phyloP scores from a whole-genome alignment of 2,888 invertebrate genomes.

The Heteromyza rotundicornis region DNA sequence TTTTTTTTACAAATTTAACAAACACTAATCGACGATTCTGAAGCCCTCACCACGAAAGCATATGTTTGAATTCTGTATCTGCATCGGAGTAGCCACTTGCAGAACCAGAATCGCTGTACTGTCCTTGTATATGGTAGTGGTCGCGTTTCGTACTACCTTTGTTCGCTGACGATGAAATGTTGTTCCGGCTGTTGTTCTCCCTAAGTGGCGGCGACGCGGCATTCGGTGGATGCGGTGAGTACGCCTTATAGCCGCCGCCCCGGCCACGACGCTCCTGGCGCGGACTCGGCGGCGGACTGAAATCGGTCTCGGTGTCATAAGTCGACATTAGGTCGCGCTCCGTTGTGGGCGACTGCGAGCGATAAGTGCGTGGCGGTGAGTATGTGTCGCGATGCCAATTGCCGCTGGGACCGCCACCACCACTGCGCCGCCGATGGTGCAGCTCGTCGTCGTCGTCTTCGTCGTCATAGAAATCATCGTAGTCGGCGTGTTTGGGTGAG shows the following conservation, averaged over 20 bases:
- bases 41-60: constrained; percentile 12
- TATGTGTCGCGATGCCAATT: constrained; percentile 54
- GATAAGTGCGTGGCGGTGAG: constrained; percentile 55
- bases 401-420: constrained; percentile 38
- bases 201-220: constrained; percentile 25
- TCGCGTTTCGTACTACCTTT: constrained; percentile 8
- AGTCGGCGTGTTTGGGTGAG: constrained; percentile 33
- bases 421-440: constrained; percentile 36
- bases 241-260: constrained; percentile 26
- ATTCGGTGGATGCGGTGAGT: constrained; percentile 24
- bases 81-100: constrained; percentile 18
- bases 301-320: constrained; percentile 71
- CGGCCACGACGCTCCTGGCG: constrained; percentile 62
- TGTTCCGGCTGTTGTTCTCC: constrained; percentile 15
- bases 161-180: not conserved
- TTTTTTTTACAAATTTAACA: not conserved
- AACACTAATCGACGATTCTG: not conserved
- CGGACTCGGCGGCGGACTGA: constrained; percentile 71
- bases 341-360: constrained; percentile 62
- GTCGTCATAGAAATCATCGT: constrained; percentile 42
- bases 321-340: constrained; percentile 63
- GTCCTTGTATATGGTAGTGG: not conserved
- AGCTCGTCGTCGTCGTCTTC: constrained; percentile 38
- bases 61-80: constrained; percentile 8
- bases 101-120: constrained; percentile 17